Evolutionary conservation across 2,888 invertebrate species (phyloP).

Genomic region (Amblyteles armatorius): DNA sequence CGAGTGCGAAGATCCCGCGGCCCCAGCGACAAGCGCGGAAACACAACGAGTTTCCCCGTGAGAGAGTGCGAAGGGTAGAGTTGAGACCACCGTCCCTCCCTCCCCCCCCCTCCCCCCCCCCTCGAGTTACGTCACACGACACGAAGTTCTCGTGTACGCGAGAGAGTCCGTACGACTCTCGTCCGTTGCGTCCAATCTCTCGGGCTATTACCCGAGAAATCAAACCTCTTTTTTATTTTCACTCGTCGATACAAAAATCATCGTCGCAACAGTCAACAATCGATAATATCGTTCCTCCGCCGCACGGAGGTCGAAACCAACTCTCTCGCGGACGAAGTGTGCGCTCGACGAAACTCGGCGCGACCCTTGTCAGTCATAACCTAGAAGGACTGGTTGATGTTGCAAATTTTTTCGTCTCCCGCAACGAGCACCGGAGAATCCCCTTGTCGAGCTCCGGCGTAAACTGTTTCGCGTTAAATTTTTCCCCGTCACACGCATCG

Average conservation of each 20-base stretch:
- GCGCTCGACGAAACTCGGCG: conserved; percentile 22
- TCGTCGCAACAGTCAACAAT: no score
- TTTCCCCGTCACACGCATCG: background rate
- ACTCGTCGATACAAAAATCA: conserved; percentile 2
- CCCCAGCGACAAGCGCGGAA: background rate
- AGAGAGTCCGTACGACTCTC: conserved; percentile 61
- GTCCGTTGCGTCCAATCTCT: conserved; percentile 58
- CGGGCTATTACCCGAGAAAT: conserved; percentile 30
- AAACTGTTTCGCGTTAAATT: background rate
- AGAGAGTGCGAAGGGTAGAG: conserved; percentile 27
- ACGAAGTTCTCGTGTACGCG: conserved; percentile 64
- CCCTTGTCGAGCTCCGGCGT: conserved; percentile 35
- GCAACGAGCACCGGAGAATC: background rate
- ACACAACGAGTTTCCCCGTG: conserved; percentile 12
- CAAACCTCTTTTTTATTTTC: conserved; percentile 13
- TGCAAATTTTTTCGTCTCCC: conserved; percentile 41
- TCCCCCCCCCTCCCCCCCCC: background rate
- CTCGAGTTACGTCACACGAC: conserved; percentile 69
- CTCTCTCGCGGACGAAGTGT: conserved; percentile 5
- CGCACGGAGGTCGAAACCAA: background rate
- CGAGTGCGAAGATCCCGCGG: conserved; percentile 48
- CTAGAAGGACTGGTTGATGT: conserved; percentile 62
- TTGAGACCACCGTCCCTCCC: background rate
- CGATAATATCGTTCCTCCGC: background rate
- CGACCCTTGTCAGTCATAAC: conserved; percentile 64